Evolutionary conservation across 2,113 vertebrate genomes (phyloP).

Genomic region (Lampris megalopsis): DNA sequence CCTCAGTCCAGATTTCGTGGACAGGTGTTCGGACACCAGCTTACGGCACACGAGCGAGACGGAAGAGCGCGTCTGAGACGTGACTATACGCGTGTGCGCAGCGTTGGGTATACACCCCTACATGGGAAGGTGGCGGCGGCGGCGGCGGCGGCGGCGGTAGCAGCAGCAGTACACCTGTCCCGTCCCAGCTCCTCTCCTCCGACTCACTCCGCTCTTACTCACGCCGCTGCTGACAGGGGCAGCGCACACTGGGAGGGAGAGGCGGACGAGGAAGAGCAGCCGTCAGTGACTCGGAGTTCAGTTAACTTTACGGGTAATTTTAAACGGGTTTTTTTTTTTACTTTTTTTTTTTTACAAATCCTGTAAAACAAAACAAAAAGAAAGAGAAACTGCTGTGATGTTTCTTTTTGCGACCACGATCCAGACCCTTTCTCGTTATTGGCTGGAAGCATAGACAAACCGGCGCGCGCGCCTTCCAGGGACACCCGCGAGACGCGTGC

Average conservation of each 20-base stretch:
- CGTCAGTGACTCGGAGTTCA: background rate
- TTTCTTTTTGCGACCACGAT: background rate
- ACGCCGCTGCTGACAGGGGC: background rate
- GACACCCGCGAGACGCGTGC: background rate
- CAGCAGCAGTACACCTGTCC: conserved; percentile 59
- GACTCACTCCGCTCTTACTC: background rate
- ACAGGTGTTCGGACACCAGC: no score
- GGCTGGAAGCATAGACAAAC: conserved; percentile 22
- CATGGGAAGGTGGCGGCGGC: background rate
- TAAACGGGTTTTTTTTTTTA: background rate
- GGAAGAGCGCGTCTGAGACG: no score
- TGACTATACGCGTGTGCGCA: no score
- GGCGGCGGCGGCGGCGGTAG: background rate
- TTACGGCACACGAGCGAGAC: no score
- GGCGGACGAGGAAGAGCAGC: conserved; percentile 39
- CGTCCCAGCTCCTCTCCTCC: conserved; percentile 66
- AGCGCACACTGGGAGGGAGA: conserved; percentile 57
- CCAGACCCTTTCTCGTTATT: conserved; percentile 19
- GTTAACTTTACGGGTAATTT: conserved; percentile 21
- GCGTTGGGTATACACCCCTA: no score
- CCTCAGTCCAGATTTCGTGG: no score
- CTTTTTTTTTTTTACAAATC: background rate
- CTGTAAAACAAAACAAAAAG: background rate
- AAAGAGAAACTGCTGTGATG: background rate
- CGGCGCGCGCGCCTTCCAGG: conserved; percentile 17